Percentiles rank a stretch among this genome's conserved stretches.
Evolutionary conservation across 2,888 invertebrate genomes (phyloP).

Genomic region (Ichneumoninae sp.): DNA sequence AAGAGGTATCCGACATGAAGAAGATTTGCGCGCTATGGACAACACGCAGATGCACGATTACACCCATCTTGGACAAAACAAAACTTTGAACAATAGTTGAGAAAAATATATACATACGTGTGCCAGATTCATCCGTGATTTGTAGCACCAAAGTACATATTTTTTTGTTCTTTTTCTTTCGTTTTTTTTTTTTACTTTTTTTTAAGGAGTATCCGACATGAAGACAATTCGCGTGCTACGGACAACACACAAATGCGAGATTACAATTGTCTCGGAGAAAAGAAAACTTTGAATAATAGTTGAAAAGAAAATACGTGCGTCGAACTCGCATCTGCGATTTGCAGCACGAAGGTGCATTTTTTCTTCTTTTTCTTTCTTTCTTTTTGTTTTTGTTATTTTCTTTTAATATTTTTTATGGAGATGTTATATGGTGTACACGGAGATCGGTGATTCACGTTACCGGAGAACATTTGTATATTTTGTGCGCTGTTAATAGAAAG

Average conservation of each 20-base stretch:
- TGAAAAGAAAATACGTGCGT: neutral
- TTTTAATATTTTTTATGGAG: neutral
- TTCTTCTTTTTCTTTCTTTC: neutral
- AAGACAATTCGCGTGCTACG: constrained; percentile 22
- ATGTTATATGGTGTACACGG: constrained; percentile 70
- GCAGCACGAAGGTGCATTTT: neutral
- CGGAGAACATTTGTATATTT: constrained; percentile 14
- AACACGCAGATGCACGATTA: constrained; percentile 29
- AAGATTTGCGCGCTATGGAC: constrained; percentile 5
- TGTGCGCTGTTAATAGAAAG: constrained; percentile 2
- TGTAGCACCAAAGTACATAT: too few relatives aligned
- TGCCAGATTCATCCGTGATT: too few relatives aligned
- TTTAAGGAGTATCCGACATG: constrained; percentile 56
- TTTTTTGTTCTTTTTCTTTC: too few relatives aligned
- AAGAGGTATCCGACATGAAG: constrained; percentile 62
- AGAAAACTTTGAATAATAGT: constrained; percentile 27
- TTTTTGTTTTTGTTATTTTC: neutral
- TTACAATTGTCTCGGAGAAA: neutral
- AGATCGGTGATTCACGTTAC: constrained; percentile 56
- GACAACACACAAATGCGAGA: constrained; percentile 26
- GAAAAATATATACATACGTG: neutral
- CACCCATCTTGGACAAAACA: neutral
- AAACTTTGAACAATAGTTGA: constrained; percentile 21
- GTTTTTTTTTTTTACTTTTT: too few relatives aligned
- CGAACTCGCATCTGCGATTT: neutral